phyloP scores from a whole-genome alignment of 2,113 vertebrate genomes.

The Motacilla alba region DNA sequence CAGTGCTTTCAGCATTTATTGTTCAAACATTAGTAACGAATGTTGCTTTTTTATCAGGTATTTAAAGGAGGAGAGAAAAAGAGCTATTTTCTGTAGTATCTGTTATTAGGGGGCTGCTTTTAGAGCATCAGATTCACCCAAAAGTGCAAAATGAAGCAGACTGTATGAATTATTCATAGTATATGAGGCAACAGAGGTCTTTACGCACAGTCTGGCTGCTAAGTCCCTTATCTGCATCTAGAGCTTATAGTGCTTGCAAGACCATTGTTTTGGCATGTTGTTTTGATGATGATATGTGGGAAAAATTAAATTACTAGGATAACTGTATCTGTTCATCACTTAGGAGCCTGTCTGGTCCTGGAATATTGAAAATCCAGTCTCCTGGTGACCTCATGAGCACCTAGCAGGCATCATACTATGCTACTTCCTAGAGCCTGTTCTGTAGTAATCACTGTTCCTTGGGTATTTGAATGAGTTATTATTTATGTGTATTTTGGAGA shows the following conservation, averaged over 20 bases:
- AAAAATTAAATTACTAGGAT: background rate
- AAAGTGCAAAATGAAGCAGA: background rate
- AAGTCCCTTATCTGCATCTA: background rate
- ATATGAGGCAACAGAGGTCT: background rate
- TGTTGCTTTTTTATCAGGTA: background rate
- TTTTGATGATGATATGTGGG: background rate
- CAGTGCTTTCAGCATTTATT: background rate
- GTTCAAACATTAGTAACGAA: background rate
- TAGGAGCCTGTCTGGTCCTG: background rate
- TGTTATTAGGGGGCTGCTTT: background rate
- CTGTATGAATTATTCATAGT: background rate
- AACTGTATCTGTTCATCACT: background rate
- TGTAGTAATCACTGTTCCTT: background rate
- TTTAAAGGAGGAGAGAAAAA: background rate
- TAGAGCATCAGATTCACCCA: background rate
- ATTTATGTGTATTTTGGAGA: background rate
- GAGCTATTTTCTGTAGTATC: background rate
- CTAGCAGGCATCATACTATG: background rate
- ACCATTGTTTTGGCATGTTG: background rate
- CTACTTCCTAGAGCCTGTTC: background rate
- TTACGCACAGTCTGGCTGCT: background rate
- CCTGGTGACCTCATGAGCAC: background rate
- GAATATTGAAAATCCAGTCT: background rate
- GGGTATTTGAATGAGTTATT: background rate
- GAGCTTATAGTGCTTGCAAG: background rate